Evolutionary conservation across 2,797 vertebrate species (phyloP).

Genomic region (Pachyuromys duprasi): DNA sequence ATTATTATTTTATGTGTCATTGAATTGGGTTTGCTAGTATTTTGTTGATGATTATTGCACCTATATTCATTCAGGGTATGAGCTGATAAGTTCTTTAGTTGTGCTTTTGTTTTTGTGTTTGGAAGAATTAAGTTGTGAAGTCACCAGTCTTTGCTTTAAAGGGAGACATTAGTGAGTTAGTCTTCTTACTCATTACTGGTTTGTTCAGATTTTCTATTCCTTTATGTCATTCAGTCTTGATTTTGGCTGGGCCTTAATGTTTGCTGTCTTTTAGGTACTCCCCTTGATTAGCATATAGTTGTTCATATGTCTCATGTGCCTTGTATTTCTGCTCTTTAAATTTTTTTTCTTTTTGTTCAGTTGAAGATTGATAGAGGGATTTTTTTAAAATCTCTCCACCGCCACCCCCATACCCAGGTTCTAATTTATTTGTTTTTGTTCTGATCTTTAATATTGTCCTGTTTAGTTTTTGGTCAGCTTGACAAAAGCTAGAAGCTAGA

Average conservation of each 20-base stretch:
- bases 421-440: neutral
- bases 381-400: neutral
- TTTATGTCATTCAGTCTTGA: neutral
- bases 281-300: neutral
- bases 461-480: neutral
- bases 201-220: neutral
- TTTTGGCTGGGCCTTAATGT: neutral
- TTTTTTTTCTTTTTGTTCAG: neutral
- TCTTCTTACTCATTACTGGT: neutral
- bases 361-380: neutral
- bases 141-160: neutral
- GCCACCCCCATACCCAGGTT: neutral
- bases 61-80: neutral
- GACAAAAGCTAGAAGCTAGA: neutral
- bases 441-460: neutral
- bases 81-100: neutral
- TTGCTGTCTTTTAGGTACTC: neutral
- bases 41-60: neutral
- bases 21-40: neutral
- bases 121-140: neutral
- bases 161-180: neutral
- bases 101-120: neutral
- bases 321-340: conserved; percentile 9
- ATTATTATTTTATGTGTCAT: neutral
- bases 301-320: neutral